A percentile compares a stretch with the other conserved stretches of the same genome.
These are phyloP conservation scores for Pica pica DNA, from an alignment of 2,113 vertebrate genomes.

Conservation along the genomic window DNA sequence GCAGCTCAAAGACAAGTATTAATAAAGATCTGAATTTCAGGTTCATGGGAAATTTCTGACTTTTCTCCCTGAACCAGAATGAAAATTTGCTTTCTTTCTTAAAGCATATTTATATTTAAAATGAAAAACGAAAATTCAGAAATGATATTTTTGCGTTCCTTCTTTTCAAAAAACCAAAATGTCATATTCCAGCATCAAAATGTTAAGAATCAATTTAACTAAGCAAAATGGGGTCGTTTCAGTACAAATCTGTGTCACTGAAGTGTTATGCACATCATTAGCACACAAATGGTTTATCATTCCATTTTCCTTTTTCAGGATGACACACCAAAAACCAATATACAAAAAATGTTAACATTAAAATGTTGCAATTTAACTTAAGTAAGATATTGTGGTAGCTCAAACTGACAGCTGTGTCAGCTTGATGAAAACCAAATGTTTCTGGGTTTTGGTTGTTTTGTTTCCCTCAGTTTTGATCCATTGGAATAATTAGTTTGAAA, in stretches of 20 bases:
- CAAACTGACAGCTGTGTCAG: not conserved
- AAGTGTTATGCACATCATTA: not conserved
- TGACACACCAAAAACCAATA: not conserved
- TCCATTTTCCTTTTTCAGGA: not conserved
- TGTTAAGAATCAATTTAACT: not conserved
- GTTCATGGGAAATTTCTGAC: not conserved
- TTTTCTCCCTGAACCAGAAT: not conserved
- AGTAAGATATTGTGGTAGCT: not conserved
- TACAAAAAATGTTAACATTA: not conserved
- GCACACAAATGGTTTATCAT: not conserved
- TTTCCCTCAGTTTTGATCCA: not conserved
- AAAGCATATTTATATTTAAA: not conserved
- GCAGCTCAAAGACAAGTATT: not conserved
- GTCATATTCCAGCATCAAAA: not conserved
- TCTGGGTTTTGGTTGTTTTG: not conserved
- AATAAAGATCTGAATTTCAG: not conserved
- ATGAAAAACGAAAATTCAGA: not conserved
- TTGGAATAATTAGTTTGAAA: not conserved
- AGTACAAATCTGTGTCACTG: not conserved
- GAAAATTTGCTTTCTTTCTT: not conserved
- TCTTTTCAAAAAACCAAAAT: not conserved
- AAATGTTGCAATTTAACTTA: not conserved
- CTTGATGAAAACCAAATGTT: not conserved
- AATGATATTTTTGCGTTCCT: accelerated
- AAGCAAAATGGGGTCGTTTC: not conserved